Conservation (phyloP, 2,888 invertebrate species). For the Aleiodes leptofemur region DNA sequence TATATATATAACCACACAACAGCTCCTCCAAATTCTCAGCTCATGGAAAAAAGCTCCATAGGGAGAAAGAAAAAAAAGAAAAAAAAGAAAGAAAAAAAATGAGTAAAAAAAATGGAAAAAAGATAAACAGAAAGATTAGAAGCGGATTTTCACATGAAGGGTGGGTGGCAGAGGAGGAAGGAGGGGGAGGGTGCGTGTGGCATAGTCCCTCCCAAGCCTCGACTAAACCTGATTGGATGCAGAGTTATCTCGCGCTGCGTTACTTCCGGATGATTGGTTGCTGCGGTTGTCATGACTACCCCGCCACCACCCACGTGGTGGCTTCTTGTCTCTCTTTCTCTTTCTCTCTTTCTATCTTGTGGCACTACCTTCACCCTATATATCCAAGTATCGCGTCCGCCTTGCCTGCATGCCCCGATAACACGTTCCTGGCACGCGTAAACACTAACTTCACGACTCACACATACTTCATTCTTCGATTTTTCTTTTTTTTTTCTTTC, state of each 20-base stretch:
- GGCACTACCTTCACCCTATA: slow-evolving; percentile 14
- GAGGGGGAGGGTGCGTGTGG: slow-evolving; percentile 50
- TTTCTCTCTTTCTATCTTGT: not conserved
- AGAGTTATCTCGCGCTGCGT: slow-evolving; percentile 75
- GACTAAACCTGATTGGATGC: slow-evolving; percentile 75
- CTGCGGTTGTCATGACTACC: slow-evolving; percentile 75
- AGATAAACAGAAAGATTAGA: slow-evolving; percentile 18
- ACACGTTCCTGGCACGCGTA: slow-evolving; percentile 54
- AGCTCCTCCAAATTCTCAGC: slow-evolving; percentile 14
- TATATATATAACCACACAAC: not conserved
- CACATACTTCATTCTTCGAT: slow-evolving; percentile 3
- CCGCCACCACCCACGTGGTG: slow-evolving; percentile 67
- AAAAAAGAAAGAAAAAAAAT: slow-evolving; percentile 25
- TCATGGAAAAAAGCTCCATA: not conserved
- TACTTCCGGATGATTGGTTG: slow-evolving; percentile 76
- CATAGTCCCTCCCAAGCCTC: slow-evolving; percentile 63
- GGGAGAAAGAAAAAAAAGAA: slow-evolving; percentile 35
- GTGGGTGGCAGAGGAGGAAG: slow-evolving; percentile 36
- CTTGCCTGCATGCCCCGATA: slow-evolving; percentile 52
- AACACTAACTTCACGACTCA: slow-evolving; percentile 43
- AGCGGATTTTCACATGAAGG: slow-evolving; percentile 31
- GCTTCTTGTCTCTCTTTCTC: slow-evolving; percentile 12
- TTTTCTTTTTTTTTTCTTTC: not conserved
- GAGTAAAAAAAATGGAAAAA: slow-evolving; percentile 13
- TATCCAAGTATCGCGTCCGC: slow-evolving; percentile 8